These are phyloP conservation scores for Peribatodes rhomboidaria DNA, from an alignment of 2,888 invertebrate genomes.

Conservation along the genomic window DNA sequence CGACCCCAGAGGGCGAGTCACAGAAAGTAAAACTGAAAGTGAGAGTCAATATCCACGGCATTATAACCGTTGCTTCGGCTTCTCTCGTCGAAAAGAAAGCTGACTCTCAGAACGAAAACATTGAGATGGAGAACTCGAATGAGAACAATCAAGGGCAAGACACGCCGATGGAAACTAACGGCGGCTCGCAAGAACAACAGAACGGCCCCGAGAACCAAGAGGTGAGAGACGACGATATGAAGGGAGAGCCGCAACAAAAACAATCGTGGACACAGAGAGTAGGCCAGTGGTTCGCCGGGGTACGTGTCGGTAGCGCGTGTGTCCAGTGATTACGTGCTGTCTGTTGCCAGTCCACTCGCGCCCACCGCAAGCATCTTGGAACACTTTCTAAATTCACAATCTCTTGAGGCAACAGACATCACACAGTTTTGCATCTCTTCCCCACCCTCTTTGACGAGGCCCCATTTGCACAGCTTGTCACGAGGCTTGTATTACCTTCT, in stretches of 20 bases:
- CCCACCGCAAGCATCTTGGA: conserved; percentile 41
- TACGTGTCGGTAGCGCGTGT: conserved; percentile 87
- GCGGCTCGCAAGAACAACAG: conserved; percentile 74
- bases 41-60: conserved; percentile 96
- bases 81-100: conserved; percentile 92
- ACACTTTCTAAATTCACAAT: conserved; percentile 52
- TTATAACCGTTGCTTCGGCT: conserved; percentile 95
- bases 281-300: conserved; percentile 90
- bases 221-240: conserved; percentile 82
- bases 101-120: conserved; percentile 74
- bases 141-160: conserved; percentile 77
- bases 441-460: conserved; percentile 77
- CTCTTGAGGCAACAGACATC: conserved; percentile 73
- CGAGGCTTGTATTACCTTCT: conserved; percentile 61
- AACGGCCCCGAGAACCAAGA: conserved; percentile 81
- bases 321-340: conserved; percentile 68
- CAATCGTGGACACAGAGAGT: conserved; percentile 91
- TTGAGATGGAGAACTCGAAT: conserved; percentile 79
- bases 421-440: conserved; percentile 66
- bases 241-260: conserved; percentile 80
- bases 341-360: conserved; percentile 68
- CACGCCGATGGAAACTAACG: conserved; percentile 84
- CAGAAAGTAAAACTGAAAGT: conserved; percentile 99
- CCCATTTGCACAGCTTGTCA: conserved; percentile 82
- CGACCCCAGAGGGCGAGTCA: conserved; percentile 95